phyloP scores from a whole-genome alignment of 2,113 vertebrate species.

The Numida meleagris region DNA sequence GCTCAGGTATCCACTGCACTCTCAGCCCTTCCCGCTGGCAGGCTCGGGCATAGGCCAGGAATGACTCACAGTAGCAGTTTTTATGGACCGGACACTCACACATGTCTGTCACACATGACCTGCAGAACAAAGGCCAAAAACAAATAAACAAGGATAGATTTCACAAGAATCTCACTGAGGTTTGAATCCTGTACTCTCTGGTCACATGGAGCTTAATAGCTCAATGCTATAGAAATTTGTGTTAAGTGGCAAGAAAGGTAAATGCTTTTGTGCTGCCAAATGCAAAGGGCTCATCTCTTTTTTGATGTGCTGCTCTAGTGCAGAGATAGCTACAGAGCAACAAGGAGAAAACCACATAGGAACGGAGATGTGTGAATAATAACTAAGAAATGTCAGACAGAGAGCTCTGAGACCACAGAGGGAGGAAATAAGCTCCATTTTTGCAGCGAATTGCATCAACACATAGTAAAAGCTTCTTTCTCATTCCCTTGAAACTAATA shows the following conservation, averaged over 20 bases:
- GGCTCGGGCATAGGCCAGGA: constrained; percentile 92
- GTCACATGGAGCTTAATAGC: background rate
- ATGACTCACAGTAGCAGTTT: constrained; percentile 97
- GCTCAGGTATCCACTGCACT: constrained; percentile 88
- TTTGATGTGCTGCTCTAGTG: background rate
- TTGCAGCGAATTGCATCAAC: background rate
- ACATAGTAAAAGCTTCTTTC: background rate
- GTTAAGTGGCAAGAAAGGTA: background rate
- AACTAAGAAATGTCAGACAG: background rate
- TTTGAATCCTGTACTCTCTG: background rate
- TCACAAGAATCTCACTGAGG: fast-evolving
- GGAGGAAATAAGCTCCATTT: background rate
- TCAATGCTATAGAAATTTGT: background rate
- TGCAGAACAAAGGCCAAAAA: constrained; percentile 58
- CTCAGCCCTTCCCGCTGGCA: constrained; percentile 90
- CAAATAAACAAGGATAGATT: background rate
- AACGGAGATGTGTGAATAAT: background rate
- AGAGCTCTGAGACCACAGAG: background rate
- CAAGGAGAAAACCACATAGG: background rate
- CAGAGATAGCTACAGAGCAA: background rate
- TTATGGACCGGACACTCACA: constrained; percentile 97
- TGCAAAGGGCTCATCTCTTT: background rate
- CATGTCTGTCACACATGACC: constrained; percentile 98
- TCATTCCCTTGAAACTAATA: background rate
- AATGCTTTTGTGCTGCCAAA: background rate